Percentiles rank a stretch among this genome's conserved stretches.
These are phyloP conservation scores for Pseudorhiza aurosa DNA, from an alignment of 30 jellyfish, hydroid and myxozoan genomes.

Conservation along the genomic window DNA sequence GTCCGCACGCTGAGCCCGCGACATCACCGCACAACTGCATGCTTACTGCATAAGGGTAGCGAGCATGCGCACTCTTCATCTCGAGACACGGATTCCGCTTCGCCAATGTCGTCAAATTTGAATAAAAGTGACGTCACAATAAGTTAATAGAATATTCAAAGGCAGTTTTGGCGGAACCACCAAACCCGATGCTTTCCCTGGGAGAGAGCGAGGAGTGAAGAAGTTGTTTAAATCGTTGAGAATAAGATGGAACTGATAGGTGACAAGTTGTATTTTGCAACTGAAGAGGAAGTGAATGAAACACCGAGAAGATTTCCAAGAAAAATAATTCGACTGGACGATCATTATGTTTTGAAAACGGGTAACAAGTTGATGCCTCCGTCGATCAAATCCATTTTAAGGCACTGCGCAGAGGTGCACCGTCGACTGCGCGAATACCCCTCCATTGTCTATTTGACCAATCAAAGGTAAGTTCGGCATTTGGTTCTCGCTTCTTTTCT, in stretches of 20 bases:
- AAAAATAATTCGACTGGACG: conserved; percentile 43
- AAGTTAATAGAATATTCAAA: background rate
- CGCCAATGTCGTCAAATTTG: no score
- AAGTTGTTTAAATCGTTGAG: background rate
- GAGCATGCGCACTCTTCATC: no score
- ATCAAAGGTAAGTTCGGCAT: conserved; percentile 65
- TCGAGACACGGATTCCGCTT: no score
- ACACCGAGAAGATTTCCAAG: conserved; percentile 26
- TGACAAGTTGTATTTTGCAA: conserved; percentile 44
- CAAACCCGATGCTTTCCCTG: background rate
- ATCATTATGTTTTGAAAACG: conserved; percentile 23
- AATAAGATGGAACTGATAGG: conserved; percentile 62
- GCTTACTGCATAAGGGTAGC: no score
- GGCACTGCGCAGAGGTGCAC: conserved; percentile 84
- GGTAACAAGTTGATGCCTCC: conserved; percentile 79
- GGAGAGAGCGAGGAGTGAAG: background rate
- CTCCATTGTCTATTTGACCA: conserved; percentile 60
- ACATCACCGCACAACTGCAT: no score
- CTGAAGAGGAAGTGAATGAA: conserved; percentile 26
- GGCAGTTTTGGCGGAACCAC: background rate
- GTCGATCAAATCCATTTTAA: conserved; percentile 63
- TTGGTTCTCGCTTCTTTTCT: no score
- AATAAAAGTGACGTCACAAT: conserved; percentile 22
- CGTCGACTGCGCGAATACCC: conserved; percentile 43
- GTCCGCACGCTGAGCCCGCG: no score